Evolutionary conservation across 2,888 invertebrate species (phyloP).

Genomic region (Troglohyphantes excavatus): DNA sequence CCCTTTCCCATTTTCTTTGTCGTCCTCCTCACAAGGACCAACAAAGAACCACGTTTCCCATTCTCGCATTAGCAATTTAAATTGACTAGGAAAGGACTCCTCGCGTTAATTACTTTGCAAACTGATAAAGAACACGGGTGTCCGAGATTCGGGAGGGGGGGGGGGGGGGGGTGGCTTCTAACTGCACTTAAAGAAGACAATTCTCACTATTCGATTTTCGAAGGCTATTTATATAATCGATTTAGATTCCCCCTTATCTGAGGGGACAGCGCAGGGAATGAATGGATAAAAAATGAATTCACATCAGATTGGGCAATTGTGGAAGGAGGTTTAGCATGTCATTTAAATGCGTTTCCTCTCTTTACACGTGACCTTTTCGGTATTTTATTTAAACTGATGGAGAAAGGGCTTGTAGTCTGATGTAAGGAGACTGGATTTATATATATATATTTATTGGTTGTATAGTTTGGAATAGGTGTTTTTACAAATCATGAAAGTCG

Average conservation of each 20-base stretch:
- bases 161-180: conserved; percentile 29
- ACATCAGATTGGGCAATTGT: conserved; percentile 17
- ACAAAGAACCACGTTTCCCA: conserved; percentile 34
- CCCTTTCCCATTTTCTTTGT: conserved; percentile 21
- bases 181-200: conserved; percentile 56
- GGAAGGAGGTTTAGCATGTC: conserved; percentile 3
- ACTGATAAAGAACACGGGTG: conserved; percentile 66
- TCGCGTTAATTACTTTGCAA: conserved; percentile 56
- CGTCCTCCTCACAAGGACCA: background rate
- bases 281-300: conserved; percentile 14
- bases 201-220: conserved; percentile 54
- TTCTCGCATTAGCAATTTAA: conserved; percentile 64
- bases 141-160: conserved; percentile 33
- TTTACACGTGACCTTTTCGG: background rate
- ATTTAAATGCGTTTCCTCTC: conserved; percentile 3
- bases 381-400: background rate
- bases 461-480: too few species aligned
- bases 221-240: conserved; percentile 64
- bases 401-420: background rate
- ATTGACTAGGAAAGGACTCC: conserved; percentile 42
- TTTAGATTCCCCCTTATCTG: conserved; percentile 10
- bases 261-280: background rate
- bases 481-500: too few species aligned
- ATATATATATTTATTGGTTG: too few species aligned
- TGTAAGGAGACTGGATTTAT: background rate